Base-by-base conservation (phyloP, 2,888 invertebrate species). In the Parnassius smintheus region DNA sequence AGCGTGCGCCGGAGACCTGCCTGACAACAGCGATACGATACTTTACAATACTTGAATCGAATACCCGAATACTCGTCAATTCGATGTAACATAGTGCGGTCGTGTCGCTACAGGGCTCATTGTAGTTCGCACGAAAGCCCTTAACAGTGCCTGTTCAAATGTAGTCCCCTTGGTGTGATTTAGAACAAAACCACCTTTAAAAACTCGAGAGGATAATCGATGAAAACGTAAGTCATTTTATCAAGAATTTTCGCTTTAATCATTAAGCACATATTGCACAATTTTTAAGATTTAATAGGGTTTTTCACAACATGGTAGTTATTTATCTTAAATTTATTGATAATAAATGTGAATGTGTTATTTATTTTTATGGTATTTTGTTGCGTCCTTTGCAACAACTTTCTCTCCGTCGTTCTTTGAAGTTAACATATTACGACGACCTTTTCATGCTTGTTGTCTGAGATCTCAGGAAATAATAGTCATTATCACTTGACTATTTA, bases 111-210 rank as follows among this genome's bases (percentile, higher is more conserved):
- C 77, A 79, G 89, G 88, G 87, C 88, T 90, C 87, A 89, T 91
- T 91, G 87, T 89, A 91, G 89, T 88, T 89, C 88, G 81, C 76
- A 78, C 81, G 86, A 89, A 91, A 90, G 88, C 88, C 89, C 91
- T 89, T 75, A 78, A 75, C 66, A 83, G 88, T 91, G 86, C 80
- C 83, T 79, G 79, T 89, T 92, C 92, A 89, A 91, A 92, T 92
- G 92, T 92, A 92, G 92, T 91, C 92, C 82, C 80, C 75, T 87
- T 85, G 74, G 87, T 83, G 80, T 74, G 80, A 72, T 73, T 71
- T 69, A 85, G 75, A 72, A 78, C 75, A 82, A 84, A 79, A 80
- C 81, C 77, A 81, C 68, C 74, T 81, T 80, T 75, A 77, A 78
- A 81, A 82, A 70, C 83, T 81, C 83, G 82, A 85, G 85, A 86